These are phyloP conservation scores for Prenolepis imparis DNA, from an alignment of 2,888 invertebrate genomes.

Conservation along the genomic window DNA sequence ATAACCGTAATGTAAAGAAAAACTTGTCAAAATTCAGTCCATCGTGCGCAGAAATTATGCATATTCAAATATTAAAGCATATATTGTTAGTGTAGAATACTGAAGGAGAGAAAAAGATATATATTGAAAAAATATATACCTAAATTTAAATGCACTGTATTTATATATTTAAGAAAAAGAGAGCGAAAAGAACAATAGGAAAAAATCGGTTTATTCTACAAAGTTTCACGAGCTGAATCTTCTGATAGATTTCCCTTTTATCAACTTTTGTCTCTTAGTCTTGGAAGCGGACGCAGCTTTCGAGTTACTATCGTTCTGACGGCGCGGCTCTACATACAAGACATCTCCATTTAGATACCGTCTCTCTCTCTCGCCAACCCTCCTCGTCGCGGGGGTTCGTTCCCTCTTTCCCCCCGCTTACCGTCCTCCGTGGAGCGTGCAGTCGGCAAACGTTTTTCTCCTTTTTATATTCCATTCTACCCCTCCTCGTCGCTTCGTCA, in stretches of 20 bases:
- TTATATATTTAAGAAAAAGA: not conserved
- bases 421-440: conserved; percentile 39
- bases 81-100: not conserved
- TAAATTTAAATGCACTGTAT: not conserved
- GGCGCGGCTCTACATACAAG: conserved; percentile 82
- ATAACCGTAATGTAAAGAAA: not conserved
- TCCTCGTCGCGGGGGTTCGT: conserved; percentile 42
- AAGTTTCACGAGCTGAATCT: conserved; percentile 57
- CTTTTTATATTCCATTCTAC: conserved; percentile 49
- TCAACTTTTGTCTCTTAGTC: conserved; percentile 82
- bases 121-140: not conserved
- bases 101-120: not conserved
- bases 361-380: conserved; percentile 58
- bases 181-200: conserved; percentile 18
- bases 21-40: not conserved
- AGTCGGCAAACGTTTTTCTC: conserved; percentile 67
- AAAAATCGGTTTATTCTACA: conserved; percentile 50
- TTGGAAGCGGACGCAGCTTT: conserved; percentile 74
- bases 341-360: conserved; percentile 84
- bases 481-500: conserved; percentile 37
- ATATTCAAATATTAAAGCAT: not conserved
- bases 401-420: conserved; percentile 18
- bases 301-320: conserved; percentile 79
- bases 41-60: not conserved
- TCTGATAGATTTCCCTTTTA: conserved; percentile 82